Conservation (phyloP, 2,113 vertebrate species). For the Malurus elegans region DNA sequence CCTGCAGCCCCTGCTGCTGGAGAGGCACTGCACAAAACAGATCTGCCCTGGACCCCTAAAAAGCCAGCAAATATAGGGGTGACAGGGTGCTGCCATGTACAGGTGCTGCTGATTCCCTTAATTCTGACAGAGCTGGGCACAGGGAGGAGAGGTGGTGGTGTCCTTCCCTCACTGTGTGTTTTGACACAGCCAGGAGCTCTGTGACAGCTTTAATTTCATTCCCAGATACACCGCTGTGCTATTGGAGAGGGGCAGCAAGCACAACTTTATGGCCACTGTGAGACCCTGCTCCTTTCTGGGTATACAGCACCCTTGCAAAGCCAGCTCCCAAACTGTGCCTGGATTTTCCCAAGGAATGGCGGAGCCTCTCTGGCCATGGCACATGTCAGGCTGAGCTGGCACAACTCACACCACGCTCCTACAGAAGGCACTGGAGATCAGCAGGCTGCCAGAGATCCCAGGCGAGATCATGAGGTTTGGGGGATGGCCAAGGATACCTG, state of each 20-base stretch:
- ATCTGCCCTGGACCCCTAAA: not conserved
- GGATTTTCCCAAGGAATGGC: not conserved
- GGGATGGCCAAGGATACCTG: not conserved
- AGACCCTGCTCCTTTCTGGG: not conserved
- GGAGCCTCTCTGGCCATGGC: not conserved
- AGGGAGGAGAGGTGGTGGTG: not conserved
- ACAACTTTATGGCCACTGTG: not conserved
- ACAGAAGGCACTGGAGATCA: not conserved
- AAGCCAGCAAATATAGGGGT: not conserved
- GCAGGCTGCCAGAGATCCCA: not conserved
- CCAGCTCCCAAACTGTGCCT: not conserved
- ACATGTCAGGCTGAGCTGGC: not conserved
- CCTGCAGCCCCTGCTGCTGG: not conserved
- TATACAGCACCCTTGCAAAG: not conserved
- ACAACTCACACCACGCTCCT: not conserved
- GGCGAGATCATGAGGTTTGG: rapidly evolving
- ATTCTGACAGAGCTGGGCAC: not conserved
- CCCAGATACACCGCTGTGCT: not conserved
- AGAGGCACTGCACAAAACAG: not conserved
- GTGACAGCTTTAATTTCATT: not conserved
- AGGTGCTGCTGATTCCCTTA: not conserved
- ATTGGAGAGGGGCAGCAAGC: not conserved
- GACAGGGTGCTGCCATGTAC: too few relatives aligned
- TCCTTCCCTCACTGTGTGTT: not conserved
- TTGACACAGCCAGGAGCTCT: not conserved